Base-by-base conservation (phyloP, 2,797 vertebrate genomes). In the Microcaecilia unicolor region DNA sequence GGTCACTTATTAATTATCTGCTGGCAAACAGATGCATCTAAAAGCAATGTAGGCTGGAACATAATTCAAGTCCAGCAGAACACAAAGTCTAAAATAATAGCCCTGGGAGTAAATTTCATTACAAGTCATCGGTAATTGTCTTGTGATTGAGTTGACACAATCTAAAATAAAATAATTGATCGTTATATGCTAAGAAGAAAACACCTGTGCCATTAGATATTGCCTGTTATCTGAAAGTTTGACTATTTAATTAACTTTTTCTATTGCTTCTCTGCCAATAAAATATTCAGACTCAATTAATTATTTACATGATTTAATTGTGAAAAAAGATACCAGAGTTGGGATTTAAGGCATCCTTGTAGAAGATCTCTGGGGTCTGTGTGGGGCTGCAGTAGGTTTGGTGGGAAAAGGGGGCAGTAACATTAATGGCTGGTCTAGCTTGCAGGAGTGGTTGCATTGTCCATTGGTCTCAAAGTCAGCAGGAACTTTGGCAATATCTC, bases 141-240 rank as follows among this genome's bases (percentile, higher is more conserved):
- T 2, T 31, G 18, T 33, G 3, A 0, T 7, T 12, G 1, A 1
- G 25, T 4, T 16, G 17, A 50, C 33, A 40, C 24, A 49, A 17
- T 12, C 2, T 6, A 28, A 11, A 3, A 35, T 13, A 32, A 8
- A 48, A 10, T 1, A 28, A 36, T 1, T 10, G 4, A 25, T 22
- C 7, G 41, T 35, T 45, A 8, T 20, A 37, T 14, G 32, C 18
- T 9, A 4, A 44, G 31, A 17, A 10, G 2, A 41, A 34, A 48
- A 38, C 5, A n/a, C 4, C 27, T 23, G 4, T 5, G 2, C 1
- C n/a, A n/a, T n/a, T 6, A 15, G 2, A 5, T 4, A 31, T 9
- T 32, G 14, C 16, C 0, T 4, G 7, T 20, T 8, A 21, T 4
- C 30, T 25, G 1, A 7, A 28, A 23, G 4, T 6, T 50, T 35